These are phyloP conservation scores for Drosophila longiperda DNA, from an alignment of 2,888 invertebrate species.

Conservation along the genomic window DNA sequence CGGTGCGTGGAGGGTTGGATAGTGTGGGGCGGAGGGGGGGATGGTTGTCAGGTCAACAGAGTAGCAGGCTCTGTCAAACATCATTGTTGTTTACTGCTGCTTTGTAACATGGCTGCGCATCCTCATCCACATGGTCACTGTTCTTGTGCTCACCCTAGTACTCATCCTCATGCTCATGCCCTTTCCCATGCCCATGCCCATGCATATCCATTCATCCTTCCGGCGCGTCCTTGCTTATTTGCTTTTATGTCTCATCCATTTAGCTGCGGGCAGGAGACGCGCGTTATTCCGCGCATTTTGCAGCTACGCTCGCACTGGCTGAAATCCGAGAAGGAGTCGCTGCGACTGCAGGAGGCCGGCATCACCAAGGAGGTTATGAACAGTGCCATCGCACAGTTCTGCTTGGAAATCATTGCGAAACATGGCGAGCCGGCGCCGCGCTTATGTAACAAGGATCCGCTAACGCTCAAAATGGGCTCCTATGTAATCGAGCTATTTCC, in stretches of 20 bases:
- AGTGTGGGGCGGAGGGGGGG: not conserved
- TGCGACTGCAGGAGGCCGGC: constrained; percentile 96
- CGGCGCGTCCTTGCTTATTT: constrained; percentile 36
- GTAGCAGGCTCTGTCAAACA: constrained; percentile 36
- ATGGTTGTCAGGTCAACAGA: not conserved
- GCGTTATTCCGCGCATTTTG: constrained; percentile 97
- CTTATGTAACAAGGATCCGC: constrained; percentile 99
- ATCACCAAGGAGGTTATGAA: constrained; percentile 96
- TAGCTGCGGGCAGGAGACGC: constrained; percentile 97
- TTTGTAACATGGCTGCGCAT: constrained; percentile 41
- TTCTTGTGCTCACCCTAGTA: not conserved
- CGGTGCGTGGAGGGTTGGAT: not conserved
- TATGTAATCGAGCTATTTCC: constrained; percentile 98
- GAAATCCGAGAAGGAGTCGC: constrained; percentile 95
- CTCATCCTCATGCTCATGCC: not conserved
- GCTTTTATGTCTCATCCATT: constrained; percentile 49
- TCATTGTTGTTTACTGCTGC: constrained; percentile 53
- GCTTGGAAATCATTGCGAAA: constrained; percentile 97
- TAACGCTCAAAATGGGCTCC: constrained; percentile 98
- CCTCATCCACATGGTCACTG: not conserved
- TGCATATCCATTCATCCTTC: constrained; percentile 17
- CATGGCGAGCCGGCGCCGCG: constrained; percentile 98
- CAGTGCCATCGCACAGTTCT: constrained; percentile 98
- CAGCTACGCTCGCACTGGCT: constrained; percentile 98
- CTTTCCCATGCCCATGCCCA: not conserved